A percentile compares a stretch with the other conserved stretches of the same genome.
Evolutionary conservation across 1,140 invertebrate genomes (phyloP).

Genomic region (Sarcophaga bullata): DNA sequence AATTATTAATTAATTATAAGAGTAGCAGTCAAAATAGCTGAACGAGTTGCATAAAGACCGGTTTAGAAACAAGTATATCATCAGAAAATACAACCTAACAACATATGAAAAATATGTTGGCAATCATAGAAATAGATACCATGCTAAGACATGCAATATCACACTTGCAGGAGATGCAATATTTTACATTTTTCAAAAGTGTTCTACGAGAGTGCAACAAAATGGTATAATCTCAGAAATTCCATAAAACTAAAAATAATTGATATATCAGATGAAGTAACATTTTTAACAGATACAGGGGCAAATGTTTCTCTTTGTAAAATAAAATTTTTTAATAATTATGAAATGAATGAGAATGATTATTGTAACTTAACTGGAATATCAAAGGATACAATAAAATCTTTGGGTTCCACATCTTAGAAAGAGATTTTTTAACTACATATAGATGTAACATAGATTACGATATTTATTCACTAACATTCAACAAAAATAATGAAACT

Average conservation of each 20-base stretch:
- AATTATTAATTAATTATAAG: too few species aligned
- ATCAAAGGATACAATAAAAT: background rate
- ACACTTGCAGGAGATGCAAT: background rate
- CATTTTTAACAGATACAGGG: conserved; percentile 35
- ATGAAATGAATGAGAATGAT: background rate
- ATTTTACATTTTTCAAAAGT: background rate
- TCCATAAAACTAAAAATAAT: background rate
- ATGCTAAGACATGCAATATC: background rate
- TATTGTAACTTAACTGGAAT: conserved; percentile 31
- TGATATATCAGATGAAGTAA: background rate
- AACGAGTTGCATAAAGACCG: too few species aligned
- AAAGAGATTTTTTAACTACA: conserved; percentile 1
- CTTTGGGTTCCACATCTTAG: conserved; percentile 4
- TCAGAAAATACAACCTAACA: too few species aligned
- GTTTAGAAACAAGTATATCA: too few species aligned
- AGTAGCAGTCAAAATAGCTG: background rate
- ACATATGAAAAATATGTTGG: background rate
- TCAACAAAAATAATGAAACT: background rate
- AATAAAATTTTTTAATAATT: too few species aligned
- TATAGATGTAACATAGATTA: conserved; percentile 10
- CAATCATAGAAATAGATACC: background rate
- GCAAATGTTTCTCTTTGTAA: conserved; percentile 16
- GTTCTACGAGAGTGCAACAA: background rate
- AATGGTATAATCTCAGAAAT: background rate
- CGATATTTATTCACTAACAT: background rate